Conservation (phyloP, 2,113 vertebrate species). For the Thomomys bottae region DNA sequence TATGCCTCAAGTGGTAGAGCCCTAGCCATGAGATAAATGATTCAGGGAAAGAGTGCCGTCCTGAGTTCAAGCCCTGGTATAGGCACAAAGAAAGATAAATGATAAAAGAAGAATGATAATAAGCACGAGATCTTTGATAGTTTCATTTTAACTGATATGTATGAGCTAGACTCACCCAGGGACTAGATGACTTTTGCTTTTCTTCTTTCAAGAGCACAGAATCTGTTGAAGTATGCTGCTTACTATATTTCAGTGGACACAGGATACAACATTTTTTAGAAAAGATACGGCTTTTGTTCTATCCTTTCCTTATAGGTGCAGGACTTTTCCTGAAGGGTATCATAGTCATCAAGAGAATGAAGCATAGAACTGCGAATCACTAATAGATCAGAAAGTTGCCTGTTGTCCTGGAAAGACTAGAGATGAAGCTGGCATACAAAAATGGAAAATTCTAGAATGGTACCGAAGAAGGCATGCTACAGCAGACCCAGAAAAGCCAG, state of each 20-base stretch:
- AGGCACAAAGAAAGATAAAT: no score
- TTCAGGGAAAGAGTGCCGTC: no score
- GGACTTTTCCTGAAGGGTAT: not conserved
- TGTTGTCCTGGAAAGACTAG: not conserved
- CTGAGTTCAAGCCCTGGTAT: no score
- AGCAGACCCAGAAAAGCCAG: not conserved
- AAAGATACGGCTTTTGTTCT: not conserved
- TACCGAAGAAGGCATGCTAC: no score
- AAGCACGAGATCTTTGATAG: not conserved
- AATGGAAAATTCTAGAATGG: not conserved
- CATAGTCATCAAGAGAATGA: not conserved
- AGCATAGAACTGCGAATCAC: not conserved
- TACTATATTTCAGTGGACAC: no score
- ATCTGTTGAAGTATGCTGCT: not conserved
- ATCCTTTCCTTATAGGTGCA: not conserved
- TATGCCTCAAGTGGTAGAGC: no score
- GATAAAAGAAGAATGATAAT: not conserved
- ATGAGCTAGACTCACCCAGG: not conserved
- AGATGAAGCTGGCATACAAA: not conserved
- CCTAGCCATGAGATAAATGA: no score
- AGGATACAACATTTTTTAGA: not conserved
- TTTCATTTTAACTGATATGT: not conserved
- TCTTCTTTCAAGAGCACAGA: not conserved
- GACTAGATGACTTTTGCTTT: not conserved
- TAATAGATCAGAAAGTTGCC: not conserved